Conservation (phyloP, 2,113 vertebrate genomes). For the Xerus inauris region DNA sequence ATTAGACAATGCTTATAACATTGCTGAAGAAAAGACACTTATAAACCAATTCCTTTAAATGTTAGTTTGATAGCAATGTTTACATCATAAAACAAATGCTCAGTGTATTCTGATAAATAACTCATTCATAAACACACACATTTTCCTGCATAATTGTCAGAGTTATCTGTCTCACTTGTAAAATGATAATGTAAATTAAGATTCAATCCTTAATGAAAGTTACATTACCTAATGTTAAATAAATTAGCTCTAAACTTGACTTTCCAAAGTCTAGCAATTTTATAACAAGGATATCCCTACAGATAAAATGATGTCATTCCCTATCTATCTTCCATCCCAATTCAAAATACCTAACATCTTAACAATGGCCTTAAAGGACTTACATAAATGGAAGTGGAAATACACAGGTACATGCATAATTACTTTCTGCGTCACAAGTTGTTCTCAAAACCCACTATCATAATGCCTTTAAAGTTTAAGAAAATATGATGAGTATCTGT, state of each 20-base stretch:
- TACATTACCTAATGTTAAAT: slow-evolving; percentile 42
- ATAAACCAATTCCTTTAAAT: slow-evolving; percentile 65
- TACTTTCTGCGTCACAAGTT: slow-evolving; percentile 49
- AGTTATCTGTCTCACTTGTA: slow-evolving; percentile 40
- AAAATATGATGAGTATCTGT: slow-evolving; percentile 53
- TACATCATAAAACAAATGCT: slow-evolving; percentile 80
- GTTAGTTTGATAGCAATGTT: slow-evolving; percentile 71
- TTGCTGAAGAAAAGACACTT: slow-evolving; percentile 59
- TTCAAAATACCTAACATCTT: slow-evolving; percentile 64
- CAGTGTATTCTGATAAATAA: slow-evolving; percentile 69
- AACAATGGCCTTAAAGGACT: slow-evolving; percentile 50
- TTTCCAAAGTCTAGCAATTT: slow-evolving; percentile 68
- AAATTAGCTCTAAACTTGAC: slow-evolving; percentile 75
- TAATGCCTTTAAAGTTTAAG: slow-evolving; percentile 61
- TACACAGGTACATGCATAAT: neutral
- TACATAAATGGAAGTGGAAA: slow-evolving; percentile 51
- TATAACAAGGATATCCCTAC: slow-evolving; percentile 34
- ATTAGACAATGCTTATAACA: slow-evolving; percentile 70
- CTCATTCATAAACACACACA: slow-evolving; percentile 35
- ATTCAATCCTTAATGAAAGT: slow-evolving; percentile 58
- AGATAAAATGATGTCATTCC: slow-evolving; percentile 46
- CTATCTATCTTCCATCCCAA: slow-evolving; percentile 63
- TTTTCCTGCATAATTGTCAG: slow-evolving; percentile 46
- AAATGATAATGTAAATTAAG: slow-evolving; percentile 60
- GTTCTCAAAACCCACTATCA: slow-evolving; percentile 53